phyloP scores from a whole-genome alignment of 1,140 invertebrate species.

The Drosophila orosa region DNA sequence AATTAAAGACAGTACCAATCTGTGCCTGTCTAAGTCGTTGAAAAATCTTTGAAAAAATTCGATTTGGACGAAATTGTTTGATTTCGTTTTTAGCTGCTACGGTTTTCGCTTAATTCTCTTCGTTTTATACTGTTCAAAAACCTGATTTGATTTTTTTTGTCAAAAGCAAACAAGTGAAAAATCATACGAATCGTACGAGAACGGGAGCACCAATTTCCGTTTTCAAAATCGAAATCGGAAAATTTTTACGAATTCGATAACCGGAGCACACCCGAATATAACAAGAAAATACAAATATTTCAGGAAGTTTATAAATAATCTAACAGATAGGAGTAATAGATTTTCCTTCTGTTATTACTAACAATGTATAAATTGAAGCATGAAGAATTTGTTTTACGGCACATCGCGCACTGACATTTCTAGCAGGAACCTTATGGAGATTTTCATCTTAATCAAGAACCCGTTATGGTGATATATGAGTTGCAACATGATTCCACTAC shows the following conservation, averaged over 20 bases:
- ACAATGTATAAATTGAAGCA: neutral
- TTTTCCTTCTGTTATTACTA: neutral
- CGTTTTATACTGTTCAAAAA: no score
- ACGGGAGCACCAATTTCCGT: no score
- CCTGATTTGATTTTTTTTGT: no score
- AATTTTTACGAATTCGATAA: no score
- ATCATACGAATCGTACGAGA: no score
- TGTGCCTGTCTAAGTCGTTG: neutral
- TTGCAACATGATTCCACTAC: conserved; percentile 1
- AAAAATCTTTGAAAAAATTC: neutral
- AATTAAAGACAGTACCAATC: neutral
- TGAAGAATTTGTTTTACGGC: neutral
- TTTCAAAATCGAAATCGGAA: no score
- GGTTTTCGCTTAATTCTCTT: no score
- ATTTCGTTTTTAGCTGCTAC: no score
- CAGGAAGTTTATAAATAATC: neutral
- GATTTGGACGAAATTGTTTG: no score
- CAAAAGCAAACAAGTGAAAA: no score
- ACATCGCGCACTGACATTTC: neutral
- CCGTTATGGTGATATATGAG: conserved; percentile 20
- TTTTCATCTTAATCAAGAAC: conserved; percentile 26
- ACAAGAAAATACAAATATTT: no score
- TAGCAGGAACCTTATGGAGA: neutral
- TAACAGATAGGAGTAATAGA: neutral
- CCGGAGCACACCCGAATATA: no score